Base-by-base conservation (phyloP, 2,797 vertebrate genomes). In the Tragopan temminckii region DNA sequence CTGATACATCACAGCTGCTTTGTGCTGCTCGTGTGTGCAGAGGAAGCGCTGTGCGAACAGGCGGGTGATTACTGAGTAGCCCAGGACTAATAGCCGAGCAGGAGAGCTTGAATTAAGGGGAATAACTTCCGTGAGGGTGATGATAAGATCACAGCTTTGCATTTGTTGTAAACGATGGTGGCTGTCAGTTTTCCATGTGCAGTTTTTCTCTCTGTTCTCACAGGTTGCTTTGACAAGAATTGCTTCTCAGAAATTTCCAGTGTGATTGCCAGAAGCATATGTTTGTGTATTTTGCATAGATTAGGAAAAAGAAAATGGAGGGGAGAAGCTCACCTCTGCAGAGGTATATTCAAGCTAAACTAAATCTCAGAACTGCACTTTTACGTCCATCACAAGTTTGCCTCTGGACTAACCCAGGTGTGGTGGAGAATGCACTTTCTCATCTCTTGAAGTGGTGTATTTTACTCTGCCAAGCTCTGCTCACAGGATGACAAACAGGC, bases 1-100 rank as follows among this genome's bases (percentile, higher is more conserved):
- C 82, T 86, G 85, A 80, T 95, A 90, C 74, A 80, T 86, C 57
- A 74, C 85, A 88, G 83, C 83, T 94, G 89, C 83, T 93, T 78
- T 87, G 78, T 68, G 91, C 64, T 64, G 23, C 36, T n/a, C 0
- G 40, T 31, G 48, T 31, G 50, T 3, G 1, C 63, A 74, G 85
- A 69, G 68, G 33, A 75, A 78, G 69, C 0, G 6, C 45, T 45
- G 1, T 0, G 14, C 55, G 55, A 77, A 48, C 55, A 85, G 61
- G 42, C 0, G 0, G 79, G 4, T 43, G 70, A 42, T 80, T 85
- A 38, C 43, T 38, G 85, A 35, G 3, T 50, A 82, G 71, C 21
- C 63, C 80, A 52, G 55, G 68, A 82, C 61, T 69, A 59, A 66
- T 25, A 88, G 78, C 67, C 77, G 64, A 62, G 48, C n/a, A 42